Conservation (phyloP, 2,113 vertebrate genomes). For the Reinhardtius hippoglossoides region DNA sequence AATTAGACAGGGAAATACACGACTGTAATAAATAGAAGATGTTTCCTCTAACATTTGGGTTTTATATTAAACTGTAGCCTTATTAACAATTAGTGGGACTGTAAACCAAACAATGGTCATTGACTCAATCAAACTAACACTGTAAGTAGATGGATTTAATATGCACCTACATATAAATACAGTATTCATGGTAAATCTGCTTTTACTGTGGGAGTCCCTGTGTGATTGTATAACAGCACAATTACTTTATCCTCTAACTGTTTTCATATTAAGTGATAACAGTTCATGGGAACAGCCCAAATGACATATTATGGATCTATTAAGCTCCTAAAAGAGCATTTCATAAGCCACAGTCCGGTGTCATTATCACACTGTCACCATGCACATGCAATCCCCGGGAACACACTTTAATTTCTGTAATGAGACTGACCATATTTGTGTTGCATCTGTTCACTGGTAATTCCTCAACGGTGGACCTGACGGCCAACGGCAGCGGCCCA, state of each 20-base stretch:
- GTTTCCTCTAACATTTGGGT: too few species aligned
- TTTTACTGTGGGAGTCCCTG: conserved; percentile 54
- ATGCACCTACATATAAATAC: neutral
- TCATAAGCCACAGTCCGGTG: conserved; percentile 41
- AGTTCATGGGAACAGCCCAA: conserved; percentile 60
- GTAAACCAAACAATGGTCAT: too few species aligned
- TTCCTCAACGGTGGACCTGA: conserved; percentile 55
- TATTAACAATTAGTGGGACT: too few species aligned
- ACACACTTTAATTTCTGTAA: conserved; percentile 64
- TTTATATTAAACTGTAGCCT: too few species aligned
- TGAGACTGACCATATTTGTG: conserved; percentile 61
- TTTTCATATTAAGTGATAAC: conserved; percentile 57
- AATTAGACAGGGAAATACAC: conserved; percentile 25
- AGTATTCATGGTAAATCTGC: conserved; percentile 26
- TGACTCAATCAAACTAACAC: too few species aligned
- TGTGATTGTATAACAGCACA: conserved; percentile 53
- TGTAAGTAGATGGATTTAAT: conserved; percentile 7
- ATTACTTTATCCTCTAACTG: conserved; percentile 46
- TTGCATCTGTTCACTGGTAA: conserved; percentile 71
- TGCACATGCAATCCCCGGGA: conserved; percentile 54
- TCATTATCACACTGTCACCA: conserved; percentile 46
- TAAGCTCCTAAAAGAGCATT: conserved; percentile 42
- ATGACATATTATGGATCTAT: conserved; percentile 47
- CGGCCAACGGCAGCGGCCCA: conserved; percentile 48
- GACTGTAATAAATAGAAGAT: too few species aligned